Evolutionary conservation across 2,888 invertebrate species (phyloP).

Genomic region (Platynereis dumerilii): DNA sequence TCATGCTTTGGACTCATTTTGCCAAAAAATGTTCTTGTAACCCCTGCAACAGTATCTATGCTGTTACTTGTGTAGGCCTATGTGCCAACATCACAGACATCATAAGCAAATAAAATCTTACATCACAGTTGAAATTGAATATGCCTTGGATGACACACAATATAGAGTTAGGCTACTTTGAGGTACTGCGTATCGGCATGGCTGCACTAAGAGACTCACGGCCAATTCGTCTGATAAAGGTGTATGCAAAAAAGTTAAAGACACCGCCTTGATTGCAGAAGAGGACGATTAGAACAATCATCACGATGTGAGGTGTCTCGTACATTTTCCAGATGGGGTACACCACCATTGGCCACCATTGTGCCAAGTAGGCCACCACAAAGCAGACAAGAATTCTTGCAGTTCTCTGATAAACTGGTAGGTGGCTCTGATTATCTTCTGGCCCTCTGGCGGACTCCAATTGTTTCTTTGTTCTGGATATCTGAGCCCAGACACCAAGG

Average conservation of each 20-base stretch:
- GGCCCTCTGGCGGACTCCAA: background rate
- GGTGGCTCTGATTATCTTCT: background rate
- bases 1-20: no score
- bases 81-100: no score
- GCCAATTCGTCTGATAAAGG: slow-evolving; percentile 1
- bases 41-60: no score
- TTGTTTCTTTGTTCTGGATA: background rate
- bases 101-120: no score
- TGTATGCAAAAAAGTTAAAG: slow-evolving; percentile 5
- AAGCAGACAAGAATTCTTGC: background rate
- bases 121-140: no score
- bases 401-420: background rate
- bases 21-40: no score
- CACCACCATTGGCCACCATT: background rate
- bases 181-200: no score
- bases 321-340: background rate
- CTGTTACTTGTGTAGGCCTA: no score
- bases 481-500: background rate
- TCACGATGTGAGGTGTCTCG: background rate
- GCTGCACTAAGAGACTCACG: no score
- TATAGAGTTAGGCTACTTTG: no score
- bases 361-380: background rate
- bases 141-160: no score
- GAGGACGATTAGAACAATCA: background rate
- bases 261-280: background rate